phyloP scores from a whole-genome alignment of 1,140 invertebrate genomes.

The Saccostrea glomerata region DNA sequence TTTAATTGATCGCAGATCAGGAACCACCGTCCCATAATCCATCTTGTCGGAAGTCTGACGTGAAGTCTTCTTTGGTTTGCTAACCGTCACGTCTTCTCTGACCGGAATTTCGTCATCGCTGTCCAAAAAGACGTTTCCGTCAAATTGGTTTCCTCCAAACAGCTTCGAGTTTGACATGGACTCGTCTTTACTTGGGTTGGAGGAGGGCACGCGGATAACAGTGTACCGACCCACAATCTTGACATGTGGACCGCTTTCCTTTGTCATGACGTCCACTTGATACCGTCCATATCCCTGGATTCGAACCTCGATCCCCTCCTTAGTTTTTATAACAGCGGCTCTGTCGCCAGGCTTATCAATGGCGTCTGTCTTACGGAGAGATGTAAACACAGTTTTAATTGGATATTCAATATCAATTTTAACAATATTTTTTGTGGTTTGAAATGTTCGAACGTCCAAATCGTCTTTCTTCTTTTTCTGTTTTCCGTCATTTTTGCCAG shows the following conservation, averaged over 20 bases:
- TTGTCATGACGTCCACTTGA: constrained; percentile 42
- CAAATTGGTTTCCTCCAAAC: constrained; percentile 4
- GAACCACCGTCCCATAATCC: not conserved
- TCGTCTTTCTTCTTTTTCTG: constrained; percentile 30
- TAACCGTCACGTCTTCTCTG: not conserved
- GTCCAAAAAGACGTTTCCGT: constrained; percentile 2
- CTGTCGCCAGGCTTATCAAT: constrained; percentile 40
- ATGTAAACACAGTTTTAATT: constrained; percentile 42
- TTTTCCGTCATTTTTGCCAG: no score
- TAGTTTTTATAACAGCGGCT: constrained; percentile 11
- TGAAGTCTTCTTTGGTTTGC: not conserved
- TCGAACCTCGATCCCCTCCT: constrained; percentile 35
- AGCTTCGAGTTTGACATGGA: not conserved
- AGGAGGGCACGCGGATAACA: not conserved
- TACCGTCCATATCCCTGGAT: constrained; percentile 42
- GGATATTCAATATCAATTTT: constrained; percentile 40
- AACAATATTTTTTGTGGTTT: constrained; percentile 36
- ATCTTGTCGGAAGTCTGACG: not conserved
- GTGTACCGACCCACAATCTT: constrained; percentile 41
- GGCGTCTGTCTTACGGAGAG: constrained; percentile 36
- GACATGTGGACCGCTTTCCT: constrained; percentile 3
- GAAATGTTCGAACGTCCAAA: constrained; percentile 16
- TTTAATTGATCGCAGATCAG: constrained; percentile 42
- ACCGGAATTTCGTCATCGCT: constrained; percentile 19
- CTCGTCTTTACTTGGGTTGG: not conserved